phyloP scores from a whole-genome alignment of 2,797 vertebrate genomes.

The Fundulus diaphanus region DNA sequence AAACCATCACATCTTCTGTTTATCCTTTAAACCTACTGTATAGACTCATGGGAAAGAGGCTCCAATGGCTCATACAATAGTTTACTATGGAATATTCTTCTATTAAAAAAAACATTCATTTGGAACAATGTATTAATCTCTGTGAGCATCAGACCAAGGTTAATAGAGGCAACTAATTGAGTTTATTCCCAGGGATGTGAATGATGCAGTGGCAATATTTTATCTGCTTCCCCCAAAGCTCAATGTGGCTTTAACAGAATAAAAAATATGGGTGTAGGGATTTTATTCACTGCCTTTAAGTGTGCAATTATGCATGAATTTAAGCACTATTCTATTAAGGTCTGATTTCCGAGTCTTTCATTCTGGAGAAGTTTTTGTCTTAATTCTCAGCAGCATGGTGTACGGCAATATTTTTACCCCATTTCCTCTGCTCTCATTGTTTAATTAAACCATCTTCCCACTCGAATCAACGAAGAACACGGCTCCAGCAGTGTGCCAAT shows the following conservation, averaged over 20 bases:
- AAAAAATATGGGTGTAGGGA: not conserved
- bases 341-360: not conserved
- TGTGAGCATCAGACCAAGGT: slow-evolving; percentile 11
- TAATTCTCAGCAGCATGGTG: no score
- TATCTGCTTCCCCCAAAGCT: not conserved
- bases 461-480: not conserved
- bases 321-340: not conserved
- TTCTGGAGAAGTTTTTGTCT: not conserved
- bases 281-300: not conserved
- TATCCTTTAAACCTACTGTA: slow-evolving; percentile 15
- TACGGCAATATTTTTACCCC: not conserved
- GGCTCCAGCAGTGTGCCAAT: no score
- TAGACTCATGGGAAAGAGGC: not conserved
- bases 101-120: slow-evolving; percentile 9
- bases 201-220: not conserved
- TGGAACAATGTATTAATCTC: slow-evolving; percentile 8
- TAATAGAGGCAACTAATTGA: slow-evolving; percentile 16
- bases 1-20: not conserved
- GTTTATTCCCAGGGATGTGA: slow-evolving; percentile 10
- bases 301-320: not conserved
- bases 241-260: slow-evolving; percentile 2
- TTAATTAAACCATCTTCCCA: not conserved
- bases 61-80: not conserved
- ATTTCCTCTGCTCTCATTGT: not conserved
- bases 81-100: not conserved